A percentile compares a stretch with the other conserved stretches of the same genome.
phyloP scores from a whole-genome alignment of 92 coral and sea anemone genomes.

The Umimayanthus kanabou region DNA sequence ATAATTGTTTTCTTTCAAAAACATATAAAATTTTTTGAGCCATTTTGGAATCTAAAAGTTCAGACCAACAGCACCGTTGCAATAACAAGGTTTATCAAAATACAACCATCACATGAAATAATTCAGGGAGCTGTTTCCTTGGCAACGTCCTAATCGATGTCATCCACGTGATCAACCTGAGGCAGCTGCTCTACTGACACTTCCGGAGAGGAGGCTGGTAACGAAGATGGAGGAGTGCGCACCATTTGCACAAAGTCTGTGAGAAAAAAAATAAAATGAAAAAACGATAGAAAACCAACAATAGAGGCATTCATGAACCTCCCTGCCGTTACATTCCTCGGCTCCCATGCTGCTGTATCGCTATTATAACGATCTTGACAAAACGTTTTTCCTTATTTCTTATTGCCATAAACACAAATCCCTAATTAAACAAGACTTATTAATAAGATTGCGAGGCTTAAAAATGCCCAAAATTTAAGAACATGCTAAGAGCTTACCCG shows the following conservation, averaged over 20 bases:
- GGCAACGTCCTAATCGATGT: conserved; percentile 44
- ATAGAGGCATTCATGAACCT: not conserved
- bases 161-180: conserved; percentile 49
- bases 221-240: conserved; percentile 40
- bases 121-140: not conserved
- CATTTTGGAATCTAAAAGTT: not conserved
- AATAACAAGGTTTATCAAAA: not conserved
- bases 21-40: too few species aligned
- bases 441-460: too few species aligned
- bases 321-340: not conserved
- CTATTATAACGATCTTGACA: too few species aligned
- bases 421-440: too few species aligned
- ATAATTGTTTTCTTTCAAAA: too few species aligned
- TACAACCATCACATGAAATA: too few species aligned
- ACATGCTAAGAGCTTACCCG: too few species aligned
- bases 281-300: not conserved
- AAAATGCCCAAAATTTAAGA: too few species aligned
- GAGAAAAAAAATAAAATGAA: not conserved
- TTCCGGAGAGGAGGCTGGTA: not conserved
- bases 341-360: not conserved
- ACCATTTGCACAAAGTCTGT: conserved; percentile 51
- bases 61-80: not conserved
- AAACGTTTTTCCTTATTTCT: too few species aligned
- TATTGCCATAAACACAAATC: too few species aligned
- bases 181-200: conserved; percentile 2